Evolutionary conservation across 2,113 vertebrate genomes (phyloP).

Genomic region (Toxotes jaculatrix): DNA sequence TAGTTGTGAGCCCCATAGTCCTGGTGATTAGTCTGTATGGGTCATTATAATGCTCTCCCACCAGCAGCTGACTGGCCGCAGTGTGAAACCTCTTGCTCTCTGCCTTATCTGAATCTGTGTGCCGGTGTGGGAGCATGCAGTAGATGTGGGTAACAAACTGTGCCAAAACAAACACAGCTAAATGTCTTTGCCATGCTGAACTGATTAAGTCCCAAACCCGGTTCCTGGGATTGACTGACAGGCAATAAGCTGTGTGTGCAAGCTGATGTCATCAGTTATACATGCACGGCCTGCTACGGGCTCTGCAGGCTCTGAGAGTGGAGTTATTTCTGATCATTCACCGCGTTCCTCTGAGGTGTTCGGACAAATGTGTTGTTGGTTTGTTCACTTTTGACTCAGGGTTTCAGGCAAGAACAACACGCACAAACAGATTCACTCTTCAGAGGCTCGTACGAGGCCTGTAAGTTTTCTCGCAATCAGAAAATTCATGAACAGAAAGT

Average conservation of each 20-base stretch:
- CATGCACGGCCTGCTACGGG: neutral
- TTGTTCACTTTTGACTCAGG: neutral
- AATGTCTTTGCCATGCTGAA: slow-evolving; percentile 14
- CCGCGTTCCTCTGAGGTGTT: neutral
- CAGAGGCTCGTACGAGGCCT: neutral
- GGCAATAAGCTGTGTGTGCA: neutral
- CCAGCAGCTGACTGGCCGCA: neutral
- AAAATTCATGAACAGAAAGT: neutral
- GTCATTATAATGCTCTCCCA: neutral
- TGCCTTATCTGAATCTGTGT: neutral
- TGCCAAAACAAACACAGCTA: slow-evolving; percentile 3
- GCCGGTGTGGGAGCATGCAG: neutral
- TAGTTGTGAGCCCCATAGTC: neutral
- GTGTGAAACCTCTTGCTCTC: slow-evolving; percentile 6
- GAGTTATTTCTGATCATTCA: neutral
- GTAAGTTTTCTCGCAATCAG: neutral
- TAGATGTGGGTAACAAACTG: neutral
- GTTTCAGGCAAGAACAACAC: neutral
- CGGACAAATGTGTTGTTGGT: neutral
- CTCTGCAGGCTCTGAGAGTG: neutral
- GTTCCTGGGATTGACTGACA: slow-evolving; percentile 9
- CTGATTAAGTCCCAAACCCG: slow-evolving; percentile 2
- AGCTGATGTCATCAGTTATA: slow-evolving; percentile 21
- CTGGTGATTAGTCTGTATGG: neutral
- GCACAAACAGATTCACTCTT: neutral